Evolutionary conservation across 2,888 invertebrate species (phyloP), one percentile per base, ranked within the genome.

Genomic region (Heteromyza rotundicornis): DNA sequence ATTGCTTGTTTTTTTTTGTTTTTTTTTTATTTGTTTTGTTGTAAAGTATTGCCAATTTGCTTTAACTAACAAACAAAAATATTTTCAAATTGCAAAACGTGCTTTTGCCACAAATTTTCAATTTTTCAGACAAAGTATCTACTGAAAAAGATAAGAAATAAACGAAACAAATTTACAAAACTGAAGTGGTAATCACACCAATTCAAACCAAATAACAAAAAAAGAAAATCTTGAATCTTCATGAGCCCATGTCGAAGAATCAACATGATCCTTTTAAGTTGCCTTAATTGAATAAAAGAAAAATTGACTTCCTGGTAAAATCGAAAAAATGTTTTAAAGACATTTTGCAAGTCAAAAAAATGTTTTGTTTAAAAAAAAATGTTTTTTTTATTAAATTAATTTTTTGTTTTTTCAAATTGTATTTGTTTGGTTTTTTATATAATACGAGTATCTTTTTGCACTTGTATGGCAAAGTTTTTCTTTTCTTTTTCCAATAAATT

Each of bases 231-330:
- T 78, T 74, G 77, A 75, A 68, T 73, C 78, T 76, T 74, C 77
- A 76, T 80, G 81, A 81, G 81, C 80, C 80, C 80, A 72, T 72
- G n/a, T n/a, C 70, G 76, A 75, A 78, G 75, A 75, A 67, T 68
- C 78, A 74, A 77, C 79, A 70, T 60, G 63, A 70, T 69, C 66
- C 74, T 78, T 78, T 78, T 75, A 62, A n/a, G n/a, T n/a, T n/a
- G n/a, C n/a, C n/a, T n/a, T n/a, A n/a, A n/a, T n/a, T n/a, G 14
- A 52, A 36, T 49, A 19, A 58, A 1, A 49, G 16, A 19, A 53
- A 69, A 58, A 56, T 12, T 60, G 65, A 58, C n/a, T n/a, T n/a
- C n/a, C n/a, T n/a, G n/a, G n/a, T n/a, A 67, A n/a, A 7, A 40
- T 14, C 10, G 14, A 40, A 10, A 7, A 27, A 27, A 27, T 7